Conservation (phyloP, 92 coral and sea anemone genomes). For the Phenganax stokvisi region DNA sequence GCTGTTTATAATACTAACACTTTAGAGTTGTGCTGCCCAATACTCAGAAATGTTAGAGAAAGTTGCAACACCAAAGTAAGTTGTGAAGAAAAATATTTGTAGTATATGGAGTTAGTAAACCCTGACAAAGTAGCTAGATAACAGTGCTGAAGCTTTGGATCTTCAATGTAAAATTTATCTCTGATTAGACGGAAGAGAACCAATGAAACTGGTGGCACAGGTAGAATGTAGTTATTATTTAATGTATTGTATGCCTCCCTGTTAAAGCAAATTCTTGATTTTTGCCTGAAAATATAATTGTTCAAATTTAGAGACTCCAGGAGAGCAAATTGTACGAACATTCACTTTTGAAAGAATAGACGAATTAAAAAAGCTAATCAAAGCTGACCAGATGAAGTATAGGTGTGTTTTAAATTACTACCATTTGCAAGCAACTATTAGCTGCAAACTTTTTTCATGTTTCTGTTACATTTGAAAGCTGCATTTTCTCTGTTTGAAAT, state of each 20-base stretch:
- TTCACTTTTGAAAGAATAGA: conserved; percentile 89
- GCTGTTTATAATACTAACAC: background rate
- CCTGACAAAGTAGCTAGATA: background rate
- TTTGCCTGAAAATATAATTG: background rate
- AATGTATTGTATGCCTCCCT: background rate
- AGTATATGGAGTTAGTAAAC: background rate
- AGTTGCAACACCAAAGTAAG: conserved; percentile 91
- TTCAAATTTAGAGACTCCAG: conserved; percentile 73
- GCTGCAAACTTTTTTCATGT: no score
- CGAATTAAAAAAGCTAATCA: conserved; percentile 75
- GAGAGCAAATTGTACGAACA: conserved; percentile 84
- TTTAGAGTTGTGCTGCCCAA: conserved; percentile 86
- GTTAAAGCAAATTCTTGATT: background rate
- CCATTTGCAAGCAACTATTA: no score
- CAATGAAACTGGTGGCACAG: conserved; percentile 70
- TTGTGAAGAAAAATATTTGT: background rate
- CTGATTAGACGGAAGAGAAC: conserved; percentile 75
- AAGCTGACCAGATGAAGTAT: conserved; percentile 61
- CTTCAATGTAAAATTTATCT: background rate
- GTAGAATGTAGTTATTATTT: conserved; percentile 14
- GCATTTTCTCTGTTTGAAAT: no score
- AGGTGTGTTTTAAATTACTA: conserved; percentile 48
- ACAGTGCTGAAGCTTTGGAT: background rate
- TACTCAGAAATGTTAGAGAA: conserved; percentile 96
- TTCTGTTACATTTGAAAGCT: no score